Percentiles rank a stretch among this genome's conserved stretches.
These are phyloP conservation scores for Lepidostoma basale DNA, from an alignment of 1,140 invertebrate species.

Conservation along the genomic window DNA sequence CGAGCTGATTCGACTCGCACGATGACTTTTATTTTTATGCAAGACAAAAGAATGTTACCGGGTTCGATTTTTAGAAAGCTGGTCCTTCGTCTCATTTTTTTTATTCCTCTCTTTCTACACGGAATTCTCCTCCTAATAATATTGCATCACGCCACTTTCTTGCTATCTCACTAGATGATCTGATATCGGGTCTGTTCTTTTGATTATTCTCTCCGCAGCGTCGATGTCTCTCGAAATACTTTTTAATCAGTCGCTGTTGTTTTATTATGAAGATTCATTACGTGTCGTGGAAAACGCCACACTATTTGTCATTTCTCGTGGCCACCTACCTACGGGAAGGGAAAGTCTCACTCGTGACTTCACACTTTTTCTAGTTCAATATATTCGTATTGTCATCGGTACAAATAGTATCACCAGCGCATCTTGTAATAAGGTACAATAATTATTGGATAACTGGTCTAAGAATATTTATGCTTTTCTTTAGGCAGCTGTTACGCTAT, in stretches of 20 bases:
- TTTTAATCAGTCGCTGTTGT: neutral
- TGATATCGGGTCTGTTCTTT: neutral
- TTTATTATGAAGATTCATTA: neutral
- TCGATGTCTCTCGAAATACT: neutral
- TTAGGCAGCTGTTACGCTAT: no score
- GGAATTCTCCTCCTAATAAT: constrained; percentile 25
- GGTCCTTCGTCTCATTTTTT: constrained; percentile 10
- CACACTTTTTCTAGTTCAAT: no score
- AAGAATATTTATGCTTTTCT: no score
- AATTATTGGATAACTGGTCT: no score
- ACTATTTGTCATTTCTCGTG: neutral
- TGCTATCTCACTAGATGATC: constrained; percentile 4
- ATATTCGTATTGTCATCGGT: no score
- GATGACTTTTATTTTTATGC: constrained; percentile 33
- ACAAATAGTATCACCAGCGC: no score
- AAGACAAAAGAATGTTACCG: constrained; percentile 32
- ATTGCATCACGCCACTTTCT: constrained; percentile 28
- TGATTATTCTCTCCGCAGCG: neutral
- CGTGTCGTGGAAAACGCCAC: neutral
- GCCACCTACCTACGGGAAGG: no score
- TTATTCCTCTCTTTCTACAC: constrained; percentile 13
- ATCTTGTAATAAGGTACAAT: no score
- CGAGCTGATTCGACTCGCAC: neutral
- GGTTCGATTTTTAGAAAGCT: constrained; percentile 36
- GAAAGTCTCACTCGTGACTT: no score